phyloP scores from a whole-genome alignment of 37 sponge, comb jelly and placozoan species.

The Crambe crambe region DNA sequence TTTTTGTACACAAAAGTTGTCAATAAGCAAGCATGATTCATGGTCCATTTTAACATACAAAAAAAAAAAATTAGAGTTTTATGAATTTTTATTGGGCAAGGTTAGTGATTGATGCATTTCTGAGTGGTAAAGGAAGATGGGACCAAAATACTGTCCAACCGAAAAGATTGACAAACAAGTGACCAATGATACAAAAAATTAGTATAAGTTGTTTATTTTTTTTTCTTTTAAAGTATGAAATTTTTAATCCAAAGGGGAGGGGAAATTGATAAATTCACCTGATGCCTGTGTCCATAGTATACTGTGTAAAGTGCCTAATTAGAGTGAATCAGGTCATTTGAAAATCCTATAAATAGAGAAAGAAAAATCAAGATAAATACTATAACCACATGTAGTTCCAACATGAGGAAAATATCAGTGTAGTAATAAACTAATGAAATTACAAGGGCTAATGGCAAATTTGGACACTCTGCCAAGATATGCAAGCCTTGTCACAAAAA shows the following conservation, averaged over 20 bases:
- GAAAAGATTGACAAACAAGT: not conserved
- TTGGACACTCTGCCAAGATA: not conserved
- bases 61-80: too few relatives aligned
- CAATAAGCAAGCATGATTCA: not conserved
- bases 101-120: constrained; percentile 5
- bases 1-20: not conserved
- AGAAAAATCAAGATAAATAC: not conserved
- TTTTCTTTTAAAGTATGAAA: not conserved
- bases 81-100: not conserved
- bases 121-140: not conserved
- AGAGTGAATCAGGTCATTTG: constrained; percentile 9
- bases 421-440: not conserved
- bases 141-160: not conserved
- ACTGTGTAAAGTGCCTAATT: constrained; percentile 8
- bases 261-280: not conserved
- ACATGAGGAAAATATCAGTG: not conserved
- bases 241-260: not conserved
- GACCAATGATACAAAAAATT: constrained; percentile 1
- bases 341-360: constrained; percentile 10
- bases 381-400: not conserved
- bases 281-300: constrained; percentile 12
- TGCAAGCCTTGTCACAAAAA: too few relatives aligned
- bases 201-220: not conserved
- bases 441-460: not conserved
- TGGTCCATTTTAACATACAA: not conserved